phyloP scores from a whole-genome alignment of 2,888 invertebrate genomes.

The Drosophila neoperkinsi region DNA sequence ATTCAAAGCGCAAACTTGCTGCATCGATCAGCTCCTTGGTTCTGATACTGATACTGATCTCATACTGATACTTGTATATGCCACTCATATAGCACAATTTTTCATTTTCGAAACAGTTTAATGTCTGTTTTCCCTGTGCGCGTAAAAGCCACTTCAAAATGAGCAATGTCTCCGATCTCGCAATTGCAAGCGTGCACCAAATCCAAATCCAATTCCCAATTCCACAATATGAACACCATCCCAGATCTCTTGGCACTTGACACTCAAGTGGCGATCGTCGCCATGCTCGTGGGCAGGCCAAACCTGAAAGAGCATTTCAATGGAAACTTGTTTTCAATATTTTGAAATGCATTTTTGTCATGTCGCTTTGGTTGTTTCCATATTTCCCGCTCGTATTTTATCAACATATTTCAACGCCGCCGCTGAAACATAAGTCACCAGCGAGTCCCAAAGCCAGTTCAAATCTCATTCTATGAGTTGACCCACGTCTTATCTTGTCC shows the following conservation, averaged over 20 bases:
- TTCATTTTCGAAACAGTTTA: conserved; percentile 64
- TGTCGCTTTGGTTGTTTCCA: conserved; percentile 50
- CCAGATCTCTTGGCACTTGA: conserved; percentile 57
- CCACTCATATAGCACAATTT: conserved; percentile 65
- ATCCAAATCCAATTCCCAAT: conserved; percentile 3
- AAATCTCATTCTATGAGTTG: conserved; percentile 20
- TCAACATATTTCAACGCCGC: conserved; percentile 46
- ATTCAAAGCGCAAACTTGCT: conserved; percentile 82
- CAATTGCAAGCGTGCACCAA: conserved; percentile 19
- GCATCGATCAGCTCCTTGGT: conserved; percentile 73
- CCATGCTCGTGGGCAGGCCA: conserved; percentile 10
- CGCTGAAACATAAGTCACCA: conserved; percentile 55
- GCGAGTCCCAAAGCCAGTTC: conserved; percentile 1
- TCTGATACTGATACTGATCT: conserved; percentile 1
- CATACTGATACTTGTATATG: conserved; percentile 52
- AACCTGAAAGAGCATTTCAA: conserved; percentile 39
- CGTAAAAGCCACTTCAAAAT: conserved; percentile 60
- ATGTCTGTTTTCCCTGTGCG: conserved; percentile 47
- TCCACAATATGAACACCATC: neutral
- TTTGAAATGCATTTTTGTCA: conserved; percentile 55
- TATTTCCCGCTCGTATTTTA: conserved; percentile 66
- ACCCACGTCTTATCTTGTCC: conserved; percentile 67
- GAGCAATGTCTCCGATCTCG: conserved; percentile 74
- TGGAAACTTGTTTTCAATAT: conserved; percentile 68
- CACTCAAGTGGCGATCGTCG: conserved; percentile 56